phyloP scores from a whole-genome alignment of 2,113 vertebrate species.

The Pelecanus crispus region DNA sequence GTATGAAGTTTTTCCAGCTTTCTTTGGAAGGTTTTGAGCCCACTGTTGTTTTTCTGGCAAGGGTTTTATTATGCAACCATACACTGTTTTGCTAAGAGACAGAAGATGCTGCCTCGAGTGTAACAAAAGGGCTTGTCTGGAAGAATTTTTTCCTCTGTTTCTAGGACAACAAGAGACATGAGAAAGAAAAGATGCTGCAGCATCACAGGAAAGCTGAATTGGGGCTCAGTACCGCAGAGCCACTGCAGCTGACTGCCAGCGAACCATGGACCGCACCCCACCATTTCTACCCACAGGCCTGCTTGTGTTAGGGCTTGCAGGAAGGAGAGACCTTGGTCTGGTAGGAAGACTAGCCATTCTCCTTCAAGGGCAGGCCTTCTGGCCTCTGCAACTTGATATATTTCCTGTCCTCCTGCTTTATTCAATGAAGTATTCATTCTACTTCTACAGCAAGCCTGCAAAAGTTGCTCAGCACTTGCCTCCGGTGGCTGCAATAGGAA shows the following conservation, averaged over 20 bases:
- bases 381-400: neutral
- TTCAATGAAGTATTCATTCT: neutral
- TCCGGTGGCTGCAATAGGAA: neutral
- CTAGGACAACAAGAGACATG: slow-evolving; percentile 56
- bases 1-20: neutral
- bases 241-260: neutral
- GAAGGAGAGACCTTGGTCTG: neutral
- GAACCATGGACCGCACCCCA: accelerated
- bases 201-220: neutral
- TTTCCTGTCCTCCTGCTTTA: neutral
- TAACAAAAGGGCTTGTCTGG: slow-evolving; percentile 14
- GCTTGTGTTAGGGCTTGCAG: neutral
- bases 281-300: neutral
- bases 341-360: neutral
- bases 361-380: neutral
- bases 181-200: slow-evolving; percentile 26
- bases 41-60: neutral
- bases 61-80: neutral
- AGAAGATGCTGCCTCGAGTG: neutral
- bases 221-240: neutral
- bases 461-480: neutral
- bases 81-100: neutral
- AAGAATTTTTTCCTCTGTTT: slow-evolving; percentile 48
- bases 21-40: neutral
- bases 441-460: neutral